Base-by-base conservation (phyloP, 2,797 vertebrate species). In the Neomorphus geoffroyi region DNA sequence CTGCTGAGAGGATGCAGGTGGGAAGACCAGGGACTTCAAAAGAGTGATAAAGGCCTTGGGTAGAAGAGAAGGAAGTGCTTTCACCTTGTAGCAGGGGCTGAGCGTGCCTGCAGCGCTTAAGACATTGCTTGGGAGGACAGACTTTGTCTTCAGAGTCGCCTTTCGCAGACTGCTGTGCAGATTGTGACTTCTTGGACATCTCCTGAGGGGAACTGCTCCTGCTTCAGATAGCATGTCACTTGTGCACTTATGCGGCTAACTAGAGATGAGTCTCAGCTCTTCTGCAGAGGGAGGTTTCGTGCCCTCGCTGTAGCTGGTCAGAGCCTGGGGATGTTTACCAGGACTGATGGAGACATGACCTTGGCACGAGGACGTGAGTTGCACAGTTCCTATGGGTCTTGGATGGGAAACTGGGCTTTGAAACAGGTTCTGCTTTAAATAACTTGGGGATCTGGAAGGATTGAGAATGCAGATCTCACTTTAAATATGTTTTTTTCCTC, bases 301-400 rank as follows among this genome's bases (percentile, higher is more conserved):
- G 93, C 54, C 73, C 32, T 45, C 41, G 61, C 73, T 58, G 58
- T 45, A 51, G 54, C 73, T 58, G 66, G 22, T n/a, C n/a, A 32
- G 70, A 91, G 86, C 84, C 92, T 6, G 80, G 67, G 86, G 86
- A 35, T 85, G 64, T 96, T 94, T 91, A 81, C 67, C 50, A 82
- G 72, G 48, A 85, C 71, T 73, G 56, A 41, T 0, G 1, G 65
- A 80, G 65, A 21, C 62, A 8, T 46, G 80, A 82, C 85, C 67
- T 90, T 56, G 53, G 14, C 16, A 19, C 2, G 14, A 91, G 84
- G 91, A 80, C 13, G 3, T 0, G 4, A 66, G 81, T 71, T 12
- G 7, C 4, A 0, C 45, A 18, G 50, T 66, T 90, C 37, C 77
- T 74, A 48, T 0, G 15, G 21, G 26, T 21, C 65, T 78, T 1